Conservation (phyloP, 2,113 vertebrate genomes). For the Manacus vitellinus region DNA sequence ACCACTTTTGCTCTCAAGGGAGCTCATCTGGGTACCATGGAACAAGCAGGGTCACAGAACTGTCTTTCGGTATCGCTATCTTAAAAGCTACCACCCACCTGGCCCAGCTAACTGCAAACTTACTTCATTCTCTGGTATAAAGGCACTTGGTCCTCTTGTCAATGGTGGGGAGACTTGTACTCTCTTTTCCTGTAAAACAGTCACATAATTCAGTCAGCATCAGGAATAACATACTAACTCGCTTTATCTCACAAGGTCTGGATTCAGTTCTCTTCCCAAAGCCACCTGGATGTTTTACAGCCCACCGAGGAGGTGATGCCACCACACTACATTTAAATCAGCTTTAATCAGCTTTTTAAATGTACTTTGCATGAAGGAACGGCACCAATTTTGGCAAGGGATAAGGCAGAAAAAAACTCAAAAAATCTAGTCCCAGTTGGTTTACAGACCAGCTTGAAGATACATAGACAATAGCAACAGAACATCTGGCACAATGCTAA, state of each 20-base stretch:
- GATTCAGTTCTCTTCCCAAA: not conserved
- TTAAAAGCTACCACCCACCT: not conserved
- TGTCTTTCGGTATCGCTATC: not conserved
- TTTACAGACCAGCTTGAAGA: not conserved
- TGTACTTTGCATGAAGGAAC: not conserved
- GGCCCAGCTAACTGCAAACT: not conserved
- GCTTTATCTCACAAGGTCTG: not conserved
- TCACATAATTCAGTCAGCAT: not conserved
- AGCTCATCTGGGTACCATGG: not conserved
- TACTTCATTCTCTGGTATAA: slow-evolving; percentile 88
- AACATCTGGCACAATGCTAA: not conserved
- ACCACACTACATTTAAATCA: not conserved
- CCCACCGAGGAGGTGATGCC: not conserved
- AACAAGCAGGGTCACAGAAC: not conserved
- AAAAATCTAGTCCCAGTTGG: not conserved
- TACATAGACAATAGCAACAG: not conserved
- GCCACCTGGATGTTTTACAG: not conserved
- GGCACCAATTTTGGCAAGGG: not conserved
- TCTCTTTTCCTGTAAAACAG: slow-evolving; percentile 79
- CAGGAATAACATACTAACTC: not conserved
- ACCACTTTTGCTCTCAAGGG: not conserved
- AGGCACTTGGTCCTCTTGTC: slow-evolving; percentile 88
- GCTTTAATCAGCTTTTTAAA: not conserved
- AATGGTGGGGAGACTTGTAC: slow-evolving; percentile 75
- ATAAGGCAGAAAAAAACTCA: not conserved